Percentiles rank a stretch among this genome's conserved stretches.
Evolutionary conservation across 2,113 vertebrate genomes (phyloP).

Genomic region (Ahaetulla prasina): DNA sequence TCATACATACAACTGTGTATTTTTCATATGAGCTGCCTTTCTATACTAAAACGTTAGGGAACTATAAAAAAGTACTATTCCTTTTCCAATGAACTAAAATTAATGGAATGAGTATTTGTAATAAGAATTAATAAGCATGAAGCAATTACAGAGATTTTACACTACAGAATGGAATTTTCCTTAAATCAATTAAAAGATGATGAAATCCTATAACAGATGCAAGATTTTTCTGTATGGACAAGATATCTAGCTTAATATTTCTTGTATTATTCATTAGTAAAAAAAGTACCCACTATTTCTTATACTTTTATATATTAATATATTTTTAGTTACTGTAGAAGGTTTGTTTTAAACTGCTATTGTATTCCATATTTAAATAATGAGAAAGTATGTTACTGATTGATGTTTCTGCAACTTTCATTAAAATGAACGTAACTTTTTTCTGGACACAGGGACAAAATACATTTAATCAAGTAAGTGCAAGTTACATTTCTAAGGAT

Average conservation of each 20-base stretch:
- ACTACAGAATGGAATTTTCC: not conserved
- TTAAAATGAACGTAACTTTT: not conserved
- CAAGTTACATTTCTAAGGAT: not conserved
- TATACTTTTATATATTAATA: not conserved
- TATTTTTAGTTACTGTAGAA: not conserved
- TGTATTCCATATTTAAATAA: not conserved
- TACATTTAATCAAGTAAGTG: not conserved
- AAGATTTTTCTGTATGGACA: not conserved
- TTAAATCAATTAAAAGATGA: not conserved
- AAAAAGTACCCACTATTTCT: not conserved
- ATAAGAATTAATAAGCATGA: not conserved
- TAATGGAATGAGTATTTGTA: not conserved
- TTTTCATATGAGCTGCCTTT: not conserved
- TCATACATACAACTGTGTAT: not conserved
- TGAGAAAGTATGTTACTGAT: not conserved
- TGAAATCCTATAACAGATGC: not conserved
- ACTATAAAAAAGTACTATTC: not conserved
- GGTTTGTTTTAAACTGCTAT: not conserved
- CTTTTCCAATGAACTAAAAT: not conserved
- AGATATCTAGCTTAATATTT: not conserved
- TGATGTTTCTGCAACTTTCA: not conserved
- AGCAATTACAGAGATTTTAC: not conserved
- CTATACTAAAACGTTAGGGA: not conserved
- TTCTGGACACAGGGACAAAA: not conserved
- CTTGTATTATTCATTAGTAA: not conserved